These are phyloP conservation scores for Euclidia mi DNA, from an alignment of 2,888 invertebrate genomes.

Conservation along the genomic window DNA sequence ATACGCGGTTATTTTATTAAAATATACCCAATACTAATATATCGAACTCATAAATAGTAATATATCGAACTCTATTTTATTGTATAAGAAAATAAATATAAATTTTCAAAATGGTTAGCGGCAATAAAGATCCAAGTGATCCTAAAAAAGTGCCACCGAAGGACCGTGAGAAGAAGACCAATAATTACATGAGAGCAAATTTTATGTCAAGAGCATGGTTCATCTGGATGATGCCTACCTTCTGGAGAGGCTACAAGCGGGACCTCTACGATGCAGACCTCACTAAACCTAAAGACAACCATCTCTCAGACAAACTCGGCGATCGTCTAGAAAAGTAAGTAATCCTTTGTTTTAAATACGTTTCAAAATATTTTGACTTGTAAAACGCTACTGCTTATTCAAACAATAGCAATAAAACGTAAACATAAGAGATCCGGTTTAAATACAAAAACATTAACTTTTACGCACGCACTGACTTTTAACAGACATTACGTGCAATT, in stretches of 20 bases:
- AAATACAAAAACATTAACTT: no score
- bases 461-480: no score
- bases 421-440: no score
- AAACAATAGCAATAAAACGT: conserved; percentile 2
- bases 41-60: background rate
- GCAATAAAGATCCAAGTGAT: conserved; percentile 81
- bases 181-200: conserved; percentile 84
- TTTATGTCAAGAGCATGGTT: conserved; percentile 84
- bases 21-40: background rate
- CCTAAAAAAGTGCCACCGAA: conserved; percentile 83
- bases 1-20: conserved; percentile 39
- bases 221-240: conserved; percentile 89
- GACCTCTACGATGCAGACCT: conserved; percentile 92
- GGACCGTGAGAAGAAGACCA: conserved; percentile 84
- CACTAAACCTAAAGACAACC: conserved; percentile 92
- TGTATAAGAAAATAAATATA: conserved; percentile 15
- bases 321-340: conserved; percentile 91
- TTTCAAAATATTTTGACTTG: no score
- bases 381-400: no score
- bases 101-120: conserved; percentile 83
- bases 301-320: conserved; percentile 91
- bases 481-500: conserved; percentile 1
- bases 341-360: conserved; percentile 13
- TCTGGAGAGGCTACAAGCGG: conserved; percentile 90
- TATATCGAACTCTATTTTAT: background rate